Conservation (phyloP, 2,888 invertebrate genomes). For the Morinoia aosen region DNA sequence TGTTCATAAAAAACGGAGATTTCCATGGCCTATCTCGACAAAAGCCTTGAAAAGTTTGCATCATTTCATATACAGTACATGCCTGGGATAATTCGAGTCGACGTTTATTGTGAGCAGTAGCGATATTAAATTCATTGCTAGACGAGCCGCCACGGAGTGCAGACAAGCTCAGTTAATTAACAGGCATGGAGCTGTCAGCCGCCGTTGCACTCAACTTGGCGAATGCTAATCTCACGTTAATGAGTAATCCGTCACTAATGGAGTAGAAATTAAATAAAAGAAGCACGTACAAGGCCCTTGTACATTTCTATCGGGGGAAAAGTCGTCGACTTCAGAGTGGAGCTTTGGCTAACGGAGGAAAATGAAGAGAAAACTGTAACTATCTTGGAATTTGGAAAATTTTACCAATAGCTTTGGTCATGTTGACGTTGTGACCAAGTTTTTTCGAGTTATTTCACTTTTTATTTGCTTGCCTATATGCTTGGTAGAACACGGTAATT, state of each 20-base stretch:
- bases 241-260: not conserved
- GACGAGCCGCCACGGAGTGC: not conserved
- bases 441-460: not conserved
- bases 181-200: not conserved
- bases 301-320: not conserved
- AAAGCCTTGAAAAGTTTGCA: not conserved
- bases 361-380: not conserved
- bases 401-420: not conserved
- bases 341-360: not conserved
- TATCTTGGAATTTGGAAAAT: not conserved
- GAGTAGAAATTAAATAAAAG: not conserved
- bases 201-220: not conserved
- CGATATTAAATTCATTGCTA: not conserved
- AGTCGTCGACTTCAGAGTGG: not conserved
- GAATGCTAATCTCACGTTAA: not conserved
- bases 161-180: not conserved
- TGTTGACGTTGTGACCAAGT: not conserved
- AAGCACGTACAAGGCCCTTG: not conserved
- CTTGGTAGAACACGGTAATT: too few relatives aligned
- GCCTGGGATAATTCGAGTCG: not conserved
- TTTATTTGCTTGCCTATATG: not conserved
- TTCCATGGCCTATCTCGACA: not conserved
- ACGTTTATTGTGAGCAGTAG: not conserved
- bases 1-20: not conserved
- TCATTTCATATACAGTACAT: not conserved